Conservation (phyloP, 2,113 vertebrate genomes). For the Onychostruthus taczanowskii region DNA sequence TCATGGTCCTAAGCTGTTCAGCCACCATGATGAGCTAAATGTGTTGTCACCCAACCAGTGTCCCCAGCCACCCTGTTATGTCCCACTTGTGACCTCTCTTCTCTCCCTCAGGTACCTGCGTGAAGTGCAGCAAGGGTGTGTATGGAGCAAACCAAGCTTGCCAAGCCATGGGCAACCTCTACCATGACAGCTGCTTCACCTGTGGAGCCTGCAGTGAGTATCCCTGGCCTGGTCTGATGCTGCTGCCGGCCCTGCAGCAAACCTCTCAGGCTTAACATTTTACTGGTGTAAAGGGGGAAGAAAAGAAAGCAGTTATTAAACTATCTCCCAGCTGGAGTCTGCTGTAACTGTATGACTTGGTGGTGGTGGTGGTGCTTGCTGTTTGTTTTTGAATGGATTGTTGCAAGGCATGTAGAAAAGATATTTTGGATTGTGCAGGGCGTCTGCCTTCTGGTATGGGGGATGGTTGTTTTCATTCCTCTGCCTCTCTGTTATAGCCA, state of each 20-base stretch:
- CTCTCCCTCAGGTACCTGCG: conserved; percentile 81
- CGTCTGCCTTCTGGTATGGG: not conserved
- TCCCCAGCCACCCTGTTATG: fast-evolving
- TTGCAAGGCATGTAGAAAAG: not conserved
- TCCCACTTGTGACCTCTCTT: not conserved
- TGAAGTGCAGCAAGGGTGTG: conserved; percentile 91
- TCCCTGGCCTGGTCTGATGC: not conserved
- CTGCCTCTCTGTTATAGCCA: not conserved
- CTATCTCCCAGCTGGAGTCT: not conserved
- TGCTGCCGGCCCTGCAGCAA: not conserved
- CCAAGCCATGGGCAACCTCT: conserved; percentile 96
- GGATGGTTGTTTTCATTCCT: not conserved
- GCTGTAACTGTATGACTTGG: not conserved
- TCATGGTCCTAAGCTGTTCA: not conserved
- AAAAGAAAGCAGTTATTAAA: not conserved
- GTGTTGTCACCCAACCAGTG: not conserved
- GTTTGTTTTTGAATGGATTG: not conserved
- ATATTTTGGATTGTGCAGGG: not conserved
- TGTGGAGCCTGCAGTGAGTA: conserved; percentile 96
- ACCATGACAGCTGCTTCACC: conserved; percentile 93
- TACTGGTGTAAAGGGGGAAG: not conserved
- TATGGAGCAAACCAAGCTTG: conserved; percentile 92
- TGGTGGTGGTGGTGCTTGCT: not conserved
- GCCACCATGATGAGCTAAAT: not conserved
- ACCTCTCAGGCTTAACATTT: not conserved